These are phyloP conservation scores for Heliconius cydno DNA, from an alignment of 2,888 invertebrate genomes.

Conservation along the genomic window DNA sequence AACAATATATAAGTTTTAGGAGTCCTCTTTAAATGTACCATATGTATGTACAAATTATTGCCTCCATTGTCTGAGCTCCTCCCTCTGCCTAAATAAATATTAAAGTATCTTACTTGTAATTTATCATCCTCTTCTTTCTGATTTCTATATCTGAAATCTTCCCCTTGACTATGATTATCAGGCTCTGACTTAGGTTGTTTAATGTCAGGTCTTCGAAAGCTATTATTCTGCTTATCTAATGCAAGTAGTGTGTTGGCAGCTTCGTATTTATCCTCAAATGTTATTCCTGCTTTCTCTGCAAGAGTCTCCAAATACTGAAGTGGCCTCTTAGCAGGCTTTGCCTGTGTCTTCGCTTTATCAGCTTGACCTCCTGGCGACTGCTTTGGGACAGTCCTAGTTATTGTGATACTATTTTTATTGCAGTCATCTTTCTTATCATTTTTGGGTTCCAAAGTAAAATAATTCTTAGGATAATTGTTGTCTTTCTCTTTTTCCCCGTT, in stretches of 20 bases:
- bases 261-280: slow-evolving; percentile 89
- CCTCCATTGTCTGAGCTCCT: neutral
- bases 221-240: slow-evolving; percentile 85
- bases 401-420: slow-evolving; percentile 81
- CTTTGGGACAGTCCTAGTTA: slow-evolving; percentile 73
- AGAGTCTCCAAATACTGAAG: slow-evolving; percentile 88
- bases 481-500: slow-evolving; percentile 76
- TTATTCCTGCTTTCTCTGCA: slow-evolving; percentile 89
- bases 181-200: slow-evolving; percentile 73
- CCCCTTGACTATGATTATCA: slow-evolving; percentile 65
- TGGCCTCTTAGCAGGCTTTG: slow-evolving; percentile 69
- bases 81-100: neutral
- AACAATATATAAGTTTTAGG: neutral
- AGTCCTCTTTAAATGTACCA: neutral
- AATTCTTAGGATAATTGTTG: slow-evolving; percentile 71
- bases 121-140: slow-evolving; percentile 80
- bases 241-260: slow-evolving; percentile 86
- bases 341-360: slow-evolving; percentile 66
- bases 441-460: slow-evolving; percentile 75
- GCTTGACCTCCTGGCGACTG: slow-evolving; percentile 64
- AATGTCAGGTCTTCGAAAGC: slow-evolving; percentile 70
- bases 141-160: slow-evolving; percentile 73
- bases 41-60: neutral
- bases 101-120: slow-evolving; percentile 64
- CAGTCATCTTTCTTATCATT: slow-evolving; percentile 77